Evolutionary conservation across 2,888 invertebrate species (phyloP).

Genomic region (Meloe dianella): DNA sequence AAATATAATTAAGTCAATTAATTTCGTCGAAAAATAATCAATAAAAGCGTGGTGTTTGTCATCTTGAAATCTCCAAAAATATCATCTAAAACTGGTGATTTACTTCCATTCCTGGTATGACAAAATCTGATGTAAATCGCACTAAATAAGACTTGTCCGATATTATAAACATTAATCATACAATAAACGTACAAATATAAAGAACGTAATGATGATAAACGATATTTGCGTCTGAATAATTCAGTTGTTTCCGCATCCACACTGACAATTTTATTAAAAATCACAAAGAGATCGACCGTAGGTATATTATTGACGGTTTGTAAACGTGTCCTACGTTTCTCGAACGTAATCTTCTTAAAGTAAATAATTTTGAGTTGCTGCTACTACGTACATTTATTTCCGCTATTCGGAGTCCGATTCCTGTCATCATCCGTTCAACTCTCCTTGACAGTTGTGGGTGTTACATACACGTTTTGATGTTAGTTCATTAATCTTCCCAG

Average conservation of each 20-base stretch:
- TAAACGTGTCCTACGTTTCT: conserved; percentile 17
- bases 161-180: conserved; percentile 25
- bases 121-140: conserved; percentile 14
- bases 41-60: neutral
- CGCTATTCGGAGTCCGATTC: conserved; percentile 25
- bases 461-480: neutral
- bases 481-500: conserved; percentile 1
- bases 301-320: no score
- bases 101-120: neutral
- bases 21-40: neutral
- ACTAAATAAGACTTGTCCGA: conserved; percentile 20
- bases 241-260: neutral
- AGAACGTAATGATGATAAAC: conserved; percentile 27
- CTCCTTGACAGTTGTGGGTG: neutral
- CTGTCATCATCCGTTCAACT: neutral
- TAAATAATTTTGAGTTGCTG: conserved; percentile 28
- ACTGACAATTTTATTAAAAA: no score
- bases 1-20: neutral
- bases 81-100: no score
- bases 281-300: no score
- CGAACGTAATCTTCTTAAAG: conserved; percentile 28
- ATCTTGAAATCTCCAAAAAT: no score
- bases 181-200: conserved; percentile 20
- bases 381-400: conserved; percentile 20
- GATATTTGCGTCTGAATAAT: conserved; percentile 14